A percentile compares a stretch with the other conserved stretches of the same genome.
phyloP scores from a whole-genome alignment of 2,113 vertebrate species.

The Mola mola region DNA sequence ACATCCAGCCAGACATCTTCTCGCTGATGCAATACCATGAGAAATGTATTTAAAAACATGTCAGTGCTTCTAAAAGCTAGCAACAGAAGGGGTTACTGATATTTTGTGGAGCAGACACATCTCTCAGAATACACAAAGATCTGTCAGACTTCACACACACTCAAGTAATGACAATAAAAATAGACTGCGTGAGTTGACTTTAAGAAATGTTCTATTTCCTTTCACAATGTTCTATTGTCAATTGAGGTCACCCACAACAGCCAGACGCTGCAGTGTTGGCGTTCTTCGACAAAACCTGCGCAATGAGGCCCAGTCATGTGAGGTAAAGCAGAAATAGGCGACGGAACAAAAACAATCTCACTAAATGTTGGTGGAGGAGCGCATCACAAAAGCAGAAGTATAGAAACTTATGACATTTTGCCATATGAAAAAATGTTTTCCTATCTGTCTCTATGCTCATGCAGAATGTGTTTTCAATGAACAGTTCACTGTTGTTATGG shows the following conservation, averaged over 20 bases:
- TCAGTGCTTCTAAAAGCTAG: constrained; percentile 3
- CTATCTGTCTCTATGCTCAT: background rate
- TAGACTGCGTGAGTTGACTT: no score
- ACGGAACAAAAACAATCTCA: constrained; percentile 27
- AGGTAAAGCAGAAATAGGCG: constrained; percentile 18
- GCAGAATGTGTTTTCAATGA: background rate
- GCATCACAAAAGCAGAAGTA: constrained; percentile 37
- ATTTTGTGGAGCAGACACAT: no score
- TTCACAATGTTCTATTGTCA: no score
- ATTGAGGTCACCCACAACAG: constrained; percentile 1
- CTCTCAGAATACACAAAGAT: no score
- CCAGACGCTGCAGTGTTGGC: background rate
- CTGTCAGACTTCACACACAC: no score
- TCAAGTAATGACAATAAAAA: no score
- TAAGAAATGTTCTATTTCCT: no score
- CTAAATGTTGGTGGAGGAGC: background rate
- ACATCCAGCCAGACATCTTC: background rate
- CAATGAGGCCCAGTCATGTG: no score
- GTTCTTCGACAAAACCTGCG: no score
- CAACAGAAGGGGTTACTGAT: constrained; percentile 9
- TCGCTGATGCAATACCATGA: background rate
- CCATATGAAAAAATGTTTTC: constrained; percentile 10
- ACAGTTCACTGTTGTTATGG: background rate
- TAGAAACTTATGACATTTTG: constrained; percentile 40
- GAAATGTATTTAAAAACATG: constrained; percentile 4